Evolutionary conservation across 2,113 vertebrate genomes (phyloP), one percentile per base, ranked within the genome.

Genomic region (Desmodus rotundus): DNA sequence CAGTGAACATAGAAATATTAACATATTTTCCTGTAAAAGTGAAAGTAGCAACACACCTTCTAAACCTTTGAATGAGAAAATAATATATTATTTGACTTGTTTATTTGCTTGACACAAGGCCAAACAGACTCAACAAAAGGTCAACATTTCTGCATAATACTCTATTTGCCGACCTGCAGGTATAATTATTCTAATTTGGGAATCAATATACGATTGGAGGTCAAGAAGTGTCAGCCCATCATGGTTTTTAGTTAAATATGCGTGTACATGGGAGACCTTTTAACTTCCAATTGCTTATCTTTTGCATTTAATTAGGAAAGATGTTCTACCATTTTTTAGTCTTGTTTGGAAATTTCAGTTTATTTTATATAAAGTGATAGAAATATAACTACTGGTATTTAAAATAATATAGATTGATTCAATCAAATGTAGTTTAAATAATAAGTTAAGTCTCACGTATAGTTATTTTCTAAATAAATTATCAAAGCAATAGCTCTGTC

Each of bases 251-350:
- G 47, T 58, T 93, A 63, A 88, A 56, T 78, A 87, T 43, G 13
- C 7, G 41, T 52, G 43, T 52, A 15, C 31, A 82, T 22, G 2
- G 47, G 31, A 93, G 50, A 92, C 7, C 81, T 92, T 87, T 80
- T 92, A 68, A 90, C 72, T 90, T 84, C 3, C 14, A 83, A 26
- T 11, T 8, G 14, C 5, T 82, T 77, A 36, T 50, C 90, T 92
- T 89, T 94, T 28, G 76, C 16, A 89, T 54, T 89, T 78, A 78
- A 77, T 68, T 95, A 73, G 86, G 19, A 94, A 89, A 45, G 87
- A 36, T 10, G 24, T 52, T 10, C 28, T 52, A 31, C 45, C 31
- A 47, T 76, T 56, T 26, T 58, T 77, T 3, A 24, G 24, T 65
- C 38, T 84, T 63, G 31, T 58, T 68, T 93, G 26, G 45, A 91